A percentile compares a stretch with the other conserved stretches of the same genome.
Conservation (phyloP, 2,888 invertebrate species). For the Volucella inanis region DNA sequence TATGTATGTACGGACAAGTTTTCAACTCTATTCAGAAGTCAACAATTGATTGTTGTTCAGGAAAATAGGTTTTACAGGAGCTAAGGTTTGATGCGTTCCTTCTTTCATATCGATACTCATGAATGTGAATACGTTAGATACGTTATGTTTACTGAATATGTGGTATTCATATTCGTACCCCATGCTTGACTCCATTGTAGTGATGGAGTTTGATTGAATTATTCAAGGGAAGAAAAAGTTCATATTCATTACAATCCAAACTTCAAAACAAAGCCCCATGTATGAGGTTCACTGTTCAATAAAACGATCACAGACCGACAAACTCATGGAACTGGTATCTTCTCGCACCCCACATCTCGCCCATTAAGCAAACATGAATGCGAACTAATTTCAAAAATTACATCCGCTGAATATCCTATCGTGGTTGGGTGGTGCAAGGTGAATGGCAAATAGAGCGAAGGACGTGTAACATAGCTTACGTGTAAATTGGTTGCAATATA, state of each 20-base stretch:
- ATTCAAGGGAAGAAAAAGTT: no score
- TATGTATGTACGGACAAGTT: slow-evolving; percentile 1
- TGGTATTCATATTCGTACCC: no score
- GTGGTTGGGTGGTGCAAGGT: neutral
- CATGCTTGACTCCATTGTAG: no score
- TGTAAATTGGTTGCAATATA: slow-evolving; percentile 4
- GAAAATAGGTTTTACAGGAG: neutral
- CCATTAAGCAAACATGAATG: slow-evolving; percentile 24
- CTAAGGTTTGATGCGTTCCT: no score
- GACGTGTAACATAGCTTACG: slow-evolving; percentile 16
- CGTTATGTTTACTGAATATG: no score
- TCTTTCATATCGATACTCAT: neutral
- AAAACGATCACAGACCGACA: neutral
- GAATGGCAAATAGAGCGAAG: neutral
- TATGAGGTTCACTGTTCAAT: no score
- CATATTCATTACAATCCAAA: no score
- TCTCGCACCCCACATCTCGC: slow-evolving; percentile 1
- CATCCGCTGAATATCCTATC: slow-evolving; percentile 46
- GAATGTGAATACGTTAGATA: no score
- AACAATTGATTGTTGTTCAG: slow-evolving; percentile 18
- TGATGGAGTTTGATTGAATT: no score
- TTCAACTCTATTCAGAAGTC: slow-evolving; percentile 12
- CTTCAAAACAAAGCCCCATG: no score
- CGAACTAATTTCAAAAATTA: slow-evolving; percentile 60
- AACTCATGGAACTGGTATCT: neutral